phyloP scores from a whole-genome alignment of 2,113 vertebrate genomes.

The Cercopithecus mona region DNA sequence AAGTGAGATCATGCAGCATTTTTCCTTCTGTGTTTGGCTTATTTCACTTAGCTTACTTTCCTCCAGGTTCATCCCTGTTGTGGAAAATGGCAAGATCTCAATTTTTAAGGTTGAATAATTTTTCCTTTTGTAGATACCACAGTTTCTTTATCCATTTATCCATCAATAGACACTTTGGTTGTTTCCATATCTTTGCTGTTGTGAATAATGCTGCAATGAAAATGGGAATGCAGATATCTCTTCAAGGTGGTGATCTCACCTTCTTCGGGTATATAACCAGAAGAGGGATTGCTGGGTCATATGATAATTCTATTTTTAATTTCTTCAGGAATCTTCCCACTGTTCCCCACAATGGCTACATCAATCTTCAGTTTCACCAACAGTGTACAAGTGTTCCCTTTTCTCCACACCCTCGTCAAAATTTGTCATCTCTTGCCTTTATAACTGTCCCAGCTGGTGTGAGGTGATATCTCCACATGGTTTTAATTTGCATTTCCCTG shows the following conservation, averaged over 20 bases:
- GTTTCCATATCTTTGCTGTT: background rate
- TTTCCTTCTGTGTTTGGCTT: background rate
- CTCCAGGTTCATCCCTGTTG: background rate
- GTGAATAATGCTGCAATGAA: background rate
- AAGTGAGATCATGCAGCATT: background rate
- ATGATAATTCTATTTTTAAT: background rate
- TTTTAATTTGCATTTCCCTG: background rate
- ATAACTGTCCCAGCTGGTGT: background rate
- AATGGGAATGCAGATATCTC: background rate
- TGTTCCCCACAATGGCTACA: background rate
- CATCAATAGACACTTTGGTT: background rate
- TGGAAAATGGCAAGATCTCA: background rate
- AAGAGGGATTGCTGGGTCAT: background rate
- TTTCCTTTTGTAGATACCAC: background rate
- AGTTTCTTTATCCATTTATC: background rate
- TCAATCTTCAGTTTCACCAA: background rate
- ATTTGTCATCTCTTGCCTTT: background rate
- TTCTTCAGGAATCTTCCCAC: background rate
- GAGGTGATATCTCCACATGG: background rate
- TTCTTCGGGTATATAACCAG: background rate
- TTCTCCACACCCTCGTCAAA: background rate
- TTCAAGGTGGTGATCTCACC: background rate
- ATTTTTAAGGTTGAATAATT: background rate
- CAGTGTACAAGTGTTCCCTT: background rate
- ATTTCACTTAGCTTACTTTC: background rate